Conservation (phyloP, 2,888 invertebrate genomes). For the Barypeithes pellucidus region DNA sequence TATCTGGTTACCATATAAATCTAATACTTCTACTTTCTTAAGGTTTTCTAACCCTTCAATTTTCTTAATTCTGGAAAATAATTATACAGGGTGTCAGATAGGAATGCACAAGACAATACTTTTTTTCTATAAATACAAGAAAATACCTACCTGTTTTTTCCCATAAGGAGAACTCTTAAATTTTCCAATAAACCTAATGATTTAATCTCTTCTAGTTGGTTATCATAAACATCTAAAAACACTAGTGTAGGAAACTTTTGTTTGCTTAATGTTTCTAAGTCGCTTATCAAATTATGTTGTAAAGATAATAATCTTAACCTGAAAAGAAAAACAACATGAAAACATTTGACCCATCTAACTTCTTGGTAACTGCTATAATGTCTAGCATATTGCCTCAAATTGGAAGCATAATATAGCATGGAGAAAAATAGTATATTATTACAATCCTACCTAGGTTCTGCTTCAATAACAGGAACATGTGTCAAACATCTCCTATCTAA, state of each 20-base stretch:
- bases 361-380: too few relatives aligned
- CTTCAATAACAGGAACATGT: constrained; percentile 87
- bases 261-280: constrained; percentile 77
- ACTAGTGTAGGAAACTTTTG: constrained; percentile 82
- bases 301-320: constrained; percentile 87
- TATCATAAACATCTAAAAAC: constrained; percentile 95
- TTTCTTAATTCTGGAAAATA: constrained; percentile 79
- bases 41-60: constrained; percentile 84
- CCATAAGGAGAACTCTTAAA: constrained; percentile 89
- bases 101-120: too few relatives aligned
- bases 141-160: constrained; percentile 85
- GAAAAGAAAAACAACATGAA: constrained; percentile 17
- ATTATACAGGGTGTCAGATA: too few relatives aligned
- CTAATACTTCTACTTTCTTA: constrained; percentile 88
- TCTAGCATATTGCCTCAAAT: too few relatives aligned
- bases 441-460: constrained; percentile 73
- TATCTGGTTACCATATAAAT: constrained; percentile 95
- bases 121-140: neutral
- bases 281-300: constrained; percentile 92
- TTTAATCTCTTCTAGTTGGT: constrained; percentile 91
- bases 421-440: neutral
- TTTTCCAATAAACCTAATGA: constrained; percentile 85
- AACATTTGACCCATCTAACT: neutral
- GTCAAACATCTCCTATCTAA: constrained; percentile 89
- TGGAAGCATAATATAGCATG: neutral